Evolutionary conservation across 2,113 vertebrate species (phyloP).

Genomic region (Romanogobio albipinnatus): DNA sequence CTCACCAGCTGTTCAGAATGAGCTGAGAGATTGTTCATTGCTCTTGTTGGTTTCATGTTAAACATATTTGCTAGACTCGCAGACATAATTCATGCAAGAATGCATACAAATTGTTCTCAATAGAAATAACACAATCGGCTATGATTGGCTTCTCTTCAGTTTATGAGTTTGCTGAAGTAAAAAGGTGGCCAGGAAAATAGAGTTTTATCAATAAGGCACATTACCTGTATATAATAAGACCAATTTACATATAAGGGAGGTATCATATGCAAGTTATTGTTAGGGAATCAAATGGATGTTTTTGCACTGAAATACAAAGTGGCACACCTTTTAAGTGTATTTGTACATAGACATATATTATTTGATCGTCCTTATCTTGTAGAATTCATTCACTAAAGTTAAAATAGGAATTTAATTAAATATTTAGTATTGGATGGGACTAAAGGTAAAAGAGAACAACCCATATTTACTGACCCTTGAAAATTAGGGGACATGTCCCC

Average conservation of each 20-base stretch:
- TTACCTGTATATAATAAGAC: background rate
- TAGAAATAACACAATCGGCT: background rate
- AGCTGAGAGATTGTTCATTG: background rate
- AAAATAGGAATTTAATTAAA: background rate
- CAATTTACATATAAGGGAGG: background rate
- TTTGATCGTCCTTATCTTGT: background rate
- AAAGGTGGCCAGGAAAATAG: background rate
- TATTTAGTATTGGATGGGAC: background rate
- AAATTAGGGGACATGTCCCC: too few relatives aligned
- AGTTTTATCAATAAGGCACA: background rate
- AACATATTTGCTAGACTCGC: background rate
- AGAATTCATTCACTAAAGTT: background rate
- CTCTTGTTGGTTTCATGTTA: background rate
- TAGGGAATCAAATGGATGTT: background rate
- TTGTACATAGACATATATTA: background rate
- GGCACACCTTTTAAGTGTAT: background rate
- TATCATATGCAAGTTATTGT: background rate
- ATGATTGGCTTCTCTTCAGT: background rate
- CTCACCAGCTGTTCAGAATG: slow-evolving; percentile 45
- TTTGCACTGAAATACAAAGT: background rate
- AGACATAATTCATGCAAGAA: slow-evolving; percentile 17
- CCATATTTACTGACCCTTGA: too few relatives aligned
- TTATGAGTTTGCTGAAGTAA: background rate
- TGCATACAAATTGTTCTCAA: background rate
- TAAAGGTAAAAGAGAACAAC: too few relatives aligned